Conservation (phyloP, 2,888 invertebrate species). For the Leptinotarsa haldemani region DNA sequence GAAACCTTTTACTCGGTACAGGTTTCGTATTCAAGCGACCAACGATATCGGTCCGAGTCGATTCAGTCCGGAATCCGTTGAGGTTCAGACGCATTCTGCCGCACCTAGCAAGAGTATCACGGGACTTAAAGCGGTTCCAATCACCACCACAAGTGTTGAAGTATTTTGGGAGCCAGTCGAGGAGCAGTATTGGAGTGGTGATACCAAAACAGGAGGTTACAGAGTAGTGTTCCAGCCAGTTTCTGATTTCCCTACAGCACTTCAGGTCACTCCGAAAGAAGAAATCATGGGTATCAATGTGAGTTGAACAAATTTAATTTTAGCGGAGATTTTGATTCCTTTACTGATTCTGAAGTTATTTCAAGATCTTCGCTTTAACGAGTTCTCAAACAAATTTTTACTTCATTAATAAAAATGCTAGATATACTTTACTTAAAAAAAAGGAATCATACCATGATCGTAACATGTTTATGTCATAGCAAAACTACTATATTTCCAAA, state of each 20-base stretch:
- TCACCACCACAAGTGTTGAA: constrained; percentile 93
- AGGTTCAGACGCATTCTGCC: constrained; percentile 88
- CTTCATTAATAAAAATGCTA: no score
- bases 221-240: constrained; percentile 89
- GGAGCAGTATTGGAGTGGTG: constrained; percentile 88
- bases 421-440: no score
- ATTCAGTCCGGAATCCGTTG: constrained; percentile 89
- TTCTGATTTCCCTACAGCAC: constrained; percentile 87
- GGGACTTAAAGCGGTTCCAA: constrained; percentile 88
- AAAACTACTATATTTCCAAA: no score
- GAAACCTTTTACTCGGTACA: constrained; percentile 89
- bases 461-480: no score
- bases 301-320: constrained; percentile 51
- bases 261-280: constrained; percentile 85
- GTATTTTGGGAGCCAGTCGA: constrained; percentile 90
- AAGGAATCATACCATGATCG: no score
- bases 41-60: constrained; percentile 96
- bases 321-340: no score
- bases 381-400: no score
- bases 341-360: no score
- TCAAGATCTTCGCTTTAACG: no score
- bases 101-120: constrained; percentile 81
- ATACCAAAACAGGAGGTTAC: constrained; percentile 88
- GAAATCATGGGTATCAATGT: constrained; percentile 86
- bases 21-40: constrained; percentile 93